Percentiles rank a stretch among this genome's conserved stretches.
phyloP scores from a whole-genome alignment of 2,113 vertebrate genomes.

The Cyprichromis sp. region DNA sequence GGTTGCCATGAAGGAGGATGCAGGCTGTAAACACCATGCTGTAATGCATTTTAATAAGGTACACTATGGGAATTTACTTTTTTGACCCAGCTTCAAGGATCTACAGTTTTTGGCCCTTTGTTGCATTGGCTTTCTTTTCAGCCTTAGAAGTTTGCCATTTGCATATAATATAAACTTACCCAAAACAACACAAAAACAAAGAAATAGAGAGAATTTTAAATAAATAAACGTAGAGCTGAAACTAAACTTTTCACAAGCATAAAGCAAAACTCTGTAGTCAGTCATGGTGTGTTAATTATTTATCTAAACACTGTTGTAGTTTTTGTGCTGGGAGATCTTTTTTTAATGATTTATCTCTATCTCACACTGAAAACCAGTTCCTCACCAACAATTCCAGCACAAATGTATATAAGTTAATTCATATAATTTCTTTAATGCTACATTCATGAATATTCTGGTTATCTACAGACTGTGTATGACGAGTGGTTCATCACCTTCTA shows the following conservation, averaged over 20 bases:
- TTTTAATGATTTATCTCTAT: neutral
- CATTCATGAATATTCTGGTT: neutral
- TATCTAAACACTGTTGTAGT: neutral
- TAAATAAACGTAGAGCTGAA: neutral
- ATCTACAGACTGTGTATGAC: conserved; percentile 84
- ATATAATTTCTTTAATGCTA: neutral
- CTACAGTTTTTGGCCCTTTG: neutral
- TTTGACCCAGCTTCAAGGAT: neutral
- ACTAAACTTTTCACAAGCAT: neutral
- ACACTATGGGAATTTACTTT: neutral
- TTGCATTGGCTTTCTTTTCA: neutral
- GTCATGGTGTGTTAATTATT: neutral
- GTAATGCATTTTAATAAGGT: neutral
- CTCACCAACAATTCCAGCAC: neutral
- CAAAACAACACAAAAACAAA: neutral
- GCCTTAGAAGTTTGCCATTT: neutral
- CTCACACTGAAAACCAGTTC: neutral
- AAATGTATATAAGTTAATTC: neutral
- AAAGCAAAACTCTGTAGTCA: neutral
- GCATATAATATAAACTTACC: neutral
- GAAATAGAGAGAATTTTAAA: neutral
- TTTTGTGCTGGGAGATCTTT: neutral
- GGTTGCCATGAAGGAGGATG: neutral
- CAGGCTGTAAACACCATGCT: neutral
- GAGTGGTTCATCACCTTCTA: conserved; percentile 93